Evolutionary conservation across 2,113 vertebrate species (phyloP).

Genomic region (Perca schrenkii): DNA sequence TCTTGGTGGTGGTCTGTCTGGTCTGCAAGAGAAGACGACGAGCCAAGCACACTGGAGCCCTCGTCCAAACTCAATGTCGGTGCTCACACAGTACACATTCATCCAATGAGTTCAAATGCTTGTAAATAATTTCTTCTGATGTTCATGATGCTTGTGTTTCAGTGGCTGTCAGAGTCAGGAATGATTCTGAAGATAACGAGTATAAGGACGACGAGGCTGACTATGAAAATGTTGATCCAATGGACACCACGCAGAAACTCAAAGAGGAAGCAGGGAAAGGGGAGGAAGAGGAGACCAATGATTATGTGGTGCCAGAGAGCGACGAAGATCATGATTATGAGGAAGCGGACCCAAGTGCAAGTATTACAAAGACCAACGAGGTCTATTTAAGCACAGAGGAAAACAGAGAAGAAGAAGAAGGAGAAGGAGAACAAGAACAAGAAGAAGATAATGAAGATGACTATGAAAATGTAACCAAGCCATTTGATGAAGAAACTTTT

Average conservation of each 20-base stretch:
- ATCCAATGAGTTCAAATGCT: neutral
- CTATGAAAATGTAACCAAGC: no score
- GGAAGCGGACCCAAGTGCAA: no score
- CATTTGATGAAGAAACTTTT: no score
- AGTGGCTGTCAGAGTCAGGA: neutral
- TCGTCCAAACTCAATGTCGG: slow-evolving; percentile 33
- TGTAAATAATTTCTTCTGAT: neutral
- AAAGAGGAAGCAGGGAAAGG: no score
- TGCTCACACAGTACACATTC: neutral
- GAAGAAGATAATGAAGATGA: no score
- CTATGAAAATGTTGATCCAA: slow-evolving; percentile 1
- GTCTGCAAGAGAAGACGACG: neutral
- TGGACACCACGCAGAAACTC: neutral
- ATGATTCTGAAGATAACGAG: neutral
- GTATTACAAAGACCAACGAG: no score
- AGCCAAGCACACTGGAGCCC: neutral
- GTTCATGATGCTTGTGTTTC: slow-evolving; percentile 9
- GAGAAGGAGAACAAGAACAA: no score
- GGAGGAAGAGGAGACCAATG: no score
- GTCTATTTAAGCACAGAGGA: no score
- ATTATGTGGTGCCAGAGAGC: no score
- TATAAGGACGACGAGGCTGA: neutral
- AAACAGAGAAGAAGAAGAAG: no score
- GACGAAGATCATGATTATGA: no score
- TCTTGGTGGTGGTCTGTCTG: slow-evolving; percentile 8